Evolutionary conservation across 1,140 invertebrate genomes (phyloP).

Genomic region (Hyposmocoma kahamanoa): DNA sequence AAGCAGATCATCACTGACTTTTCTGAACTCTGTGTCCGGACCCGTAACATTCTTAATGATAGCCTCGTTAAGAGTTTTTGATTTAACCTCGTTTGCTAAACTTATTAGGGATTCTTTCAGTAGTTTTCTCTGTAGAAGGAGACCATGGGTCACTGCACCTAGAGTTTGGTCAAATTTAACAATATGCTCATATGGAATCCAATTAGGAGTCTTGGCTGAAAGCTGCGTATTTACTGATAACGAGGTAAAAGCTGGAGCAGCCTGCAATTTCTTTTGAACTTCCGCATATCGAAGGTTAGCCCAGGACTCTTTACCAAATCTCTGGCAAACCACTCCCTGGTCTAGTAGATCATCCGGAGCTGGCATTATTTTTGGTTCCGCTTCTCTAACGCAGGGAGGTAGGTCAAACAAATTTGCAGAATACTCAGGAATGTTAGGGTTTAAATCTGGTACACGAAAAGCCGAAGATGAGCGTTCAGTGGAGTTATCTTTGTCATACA

Average conservation of each 20-base stretch:
- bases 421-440: not conserved
- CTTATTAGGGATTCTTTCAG: not conserved
- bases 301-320: not conserved
- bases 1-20: not conserved
- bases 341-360: no score
- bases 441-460: not conserved
- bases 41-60: not conserved
- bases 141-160: conserved; percentile 6
- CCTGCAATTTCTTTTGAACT: not conserved
- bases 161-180: not conserved
- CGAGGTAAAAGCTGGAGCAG: not conserved
- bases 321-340: no score
- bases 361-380: no score
- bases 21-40: not conserved
- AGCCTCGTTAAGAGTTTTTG: not conserved
- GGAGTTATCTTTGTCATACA: not conserved
- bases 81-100: not conserved
- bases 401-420: not conserved
- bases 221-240: not conserved
- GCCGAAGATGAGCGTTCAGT: not conserved
- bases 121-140: not conserved
- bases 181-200: no score
- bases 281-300: not conserved
- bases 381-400: not conserved
- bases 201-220: not conserved